Percentiles rank a stretch among this genome's conserved stretches.
Evolutionary conservation across 2,113 vertebrate species (phyloP).

Genomic region (Plectropomus leopardus): DNA sequence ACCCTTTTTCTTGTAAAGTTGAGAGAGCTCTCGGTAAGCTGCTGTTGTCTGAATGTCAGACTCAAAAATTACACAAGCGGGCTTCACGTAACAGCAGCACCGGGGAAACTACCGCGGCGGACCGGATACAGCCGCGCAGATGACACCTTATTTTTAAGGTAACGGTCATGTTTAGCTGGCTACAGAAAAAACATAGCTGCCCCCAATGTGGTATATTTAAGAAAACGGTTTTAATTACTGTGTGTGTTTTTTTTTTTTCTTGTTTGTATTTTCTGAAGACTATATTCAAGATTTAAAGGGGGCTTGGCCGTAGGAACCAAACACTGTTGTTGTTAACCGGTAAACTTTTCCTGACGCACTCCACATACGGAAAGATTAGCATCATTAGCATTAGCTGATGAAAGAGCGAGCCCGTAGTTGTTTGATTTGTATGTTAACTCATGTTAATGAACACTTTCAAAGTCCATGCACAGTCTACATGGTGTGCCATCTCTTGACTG

Average conservation of each 20-base stretch:
- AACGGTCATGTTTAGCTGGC: neutral
- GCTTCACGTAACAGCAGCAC: conserved; percentile 5
- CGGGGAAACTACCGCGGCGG: neutral
- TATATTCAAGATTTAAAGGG: rapidly evolving
- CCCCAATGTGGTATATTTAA: neutral
- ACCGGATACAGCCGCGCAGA: neutral
- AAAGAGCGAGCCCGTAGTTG: neutral
- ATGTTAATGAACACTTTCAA: neutral
- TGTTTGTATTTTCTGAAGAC: rapidly evolving
- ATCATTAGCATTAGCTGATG: conserved; percentile 47
- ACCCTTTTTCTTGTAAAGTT: neutral
- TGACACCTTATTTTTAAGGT: neutral
- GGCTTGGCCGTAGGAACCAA: conserved; percentile 31
- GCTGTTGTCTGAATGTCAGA: conserved; percentile 19
- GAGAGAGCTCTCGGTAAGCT: neutral
- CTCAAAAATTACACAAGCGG: conserved; percentile 41
- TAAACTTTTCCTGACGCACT: conserved; percentile 14
- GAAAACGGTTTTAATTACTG: neutral
- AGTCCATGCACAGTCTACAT: too few species aligned
- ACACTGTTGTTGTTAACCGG: conserved; percentile 47
- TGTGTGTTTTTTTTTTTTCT: neutral
- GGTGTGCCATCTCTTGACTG: neutral
- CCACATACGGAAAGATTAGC: conserved; percentile 22
- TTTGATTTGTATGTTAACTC: neutral
- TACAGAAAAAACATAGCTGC: neutral